Conservation (phyloP, 1,140 invertebrate species). For the Listronotus bonariensis region DNA sequence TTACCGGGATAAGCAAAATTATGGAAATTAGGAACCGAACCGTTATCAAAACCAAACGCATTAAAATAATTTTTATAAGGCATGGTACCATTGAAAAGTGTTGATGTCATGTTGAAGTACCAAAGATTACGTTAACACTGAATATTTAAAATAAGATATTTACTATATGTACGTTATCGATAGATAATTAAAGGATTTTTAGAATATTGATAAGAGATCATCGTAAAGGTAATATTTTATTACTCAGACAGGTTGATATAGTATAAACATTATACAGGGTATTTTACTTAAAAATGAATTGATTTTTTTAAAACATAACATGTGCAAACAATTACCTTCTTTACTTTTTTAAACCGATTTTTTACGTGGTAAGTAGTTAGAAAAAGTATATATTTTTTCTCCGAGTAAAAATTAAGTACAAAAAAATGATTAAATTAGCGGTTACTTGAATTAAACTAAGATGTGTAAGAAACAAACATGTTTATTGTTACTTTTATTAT, state of each 20-base stretch:
- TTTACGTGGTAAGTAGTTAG: too few species aligned
- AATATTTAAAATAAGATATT: conserved; percentile 54
- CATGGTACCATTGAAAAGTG: conserved; percentile 39
- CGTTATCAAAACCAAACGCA: conserved; percentile 30
- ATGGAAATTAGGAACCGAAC: conserved; percentile 14
- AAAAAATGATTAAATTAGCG: too few species aligned
- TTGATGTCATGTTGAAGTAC: conserved; percentile 50
- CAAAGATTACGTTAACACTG: conserved; percentile 47
- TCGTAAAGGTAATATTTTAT: conserved; percentile 22
- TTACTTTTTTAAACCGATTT: too few species aligned
- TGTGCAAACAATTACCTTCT: too few species aligned
- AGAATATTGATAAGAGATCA: conserved; percentile 46
- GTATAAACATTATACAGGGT: conserved; percentile 12
- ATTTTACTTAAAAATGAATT: too few species aligned
- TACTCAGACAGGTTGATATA: conserved; percentile 27
- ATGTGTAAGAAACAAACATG: too few species aligned
- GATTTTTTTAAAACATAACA: too few species aligned
- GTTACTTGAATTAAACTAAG: too few species aligned
- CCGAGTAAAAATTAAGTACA: too few species aligned
- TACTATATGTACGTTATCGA: conserved; percentile 50
- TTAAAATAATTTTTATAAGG: conserved; percentile 45
- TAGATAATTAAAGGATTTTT: conserved; percentile 47
- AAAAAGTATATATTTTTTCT: too few species aligned
- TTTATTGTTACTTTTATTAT: too few species aligned
- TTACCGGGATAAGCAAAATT: conserved; percentile 30